Conservation (phyloP, 1,140 invertebrate genomes). For the Megalonaias nervosa region DNA sequence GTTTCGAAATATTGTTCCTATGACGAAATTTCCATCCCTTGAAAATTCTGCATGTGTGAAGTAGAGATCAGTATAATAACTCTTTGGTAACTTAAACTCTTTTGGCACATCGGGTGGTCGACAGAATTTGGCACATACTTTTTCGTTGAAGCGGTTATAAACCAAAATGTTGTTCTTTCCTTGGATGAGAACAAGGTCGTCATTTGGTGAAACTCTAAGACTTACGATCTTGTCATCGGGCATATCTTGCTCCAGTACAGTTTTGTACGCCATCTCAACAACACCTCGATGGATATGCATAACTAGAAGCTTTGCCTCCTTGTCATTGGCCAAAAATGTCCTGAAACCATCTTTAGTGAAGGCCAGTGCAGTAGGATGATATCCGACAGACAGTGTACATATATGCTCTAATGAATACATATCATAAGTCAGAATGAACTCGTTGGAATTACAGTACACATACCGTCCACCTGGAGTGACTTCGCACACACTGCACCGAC, state of each 20-base stretch:
- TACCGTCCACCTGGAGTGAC: conserved; percentile 59
- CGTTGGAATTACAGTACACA: conserved; percentile 64
- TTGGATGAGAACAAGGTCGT: conserved; percentile 55
- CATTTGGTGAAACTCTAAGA: conserved; percentile 48
- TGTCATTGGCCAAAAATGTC: conserved; percentile 51
- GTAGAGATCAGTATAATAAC: conserved; percentile 43
- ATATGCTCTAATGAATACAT: conserved; percentile 58
- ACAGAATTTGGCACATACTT: conserved; percentile 49
- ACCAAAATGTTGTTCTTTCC: conserved; percentile 56
- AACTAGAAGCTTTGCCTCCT: conserved; percentile 55
- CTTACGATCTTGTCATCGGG: conserved; percentile 50
- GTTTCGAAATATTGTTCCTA: conserved; percentile 65
- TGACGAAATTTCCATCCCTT: conserved; percentile 57
- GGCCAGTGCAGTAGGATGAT: conserved; percentile 45
- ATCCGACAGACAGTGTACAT: conserved; percentile 47
- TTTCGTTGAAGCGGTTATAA: conserved; percentile 55
- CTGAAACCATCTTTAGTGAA: conserved; percentile 56
- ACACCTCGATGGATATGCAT: conserved; percentile 56
- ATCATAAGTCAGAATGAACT: conserved; percentile 59
- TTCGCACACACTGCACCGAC: conserved; percentile 54
- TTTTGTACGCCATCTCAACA: conserved; percentile 63
- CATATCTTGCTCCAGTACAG: conserved; percentile 51
- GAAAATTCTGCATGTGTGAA: conserved; percentile 65
- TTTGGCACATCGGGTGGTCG: conserved; percentile 59
- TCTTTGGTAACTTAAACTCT: conserved; percentile 66